phyloP scores from a whole-genome alignment of 2,113 vertebrate species.

The Python bivittatus region DNA sequence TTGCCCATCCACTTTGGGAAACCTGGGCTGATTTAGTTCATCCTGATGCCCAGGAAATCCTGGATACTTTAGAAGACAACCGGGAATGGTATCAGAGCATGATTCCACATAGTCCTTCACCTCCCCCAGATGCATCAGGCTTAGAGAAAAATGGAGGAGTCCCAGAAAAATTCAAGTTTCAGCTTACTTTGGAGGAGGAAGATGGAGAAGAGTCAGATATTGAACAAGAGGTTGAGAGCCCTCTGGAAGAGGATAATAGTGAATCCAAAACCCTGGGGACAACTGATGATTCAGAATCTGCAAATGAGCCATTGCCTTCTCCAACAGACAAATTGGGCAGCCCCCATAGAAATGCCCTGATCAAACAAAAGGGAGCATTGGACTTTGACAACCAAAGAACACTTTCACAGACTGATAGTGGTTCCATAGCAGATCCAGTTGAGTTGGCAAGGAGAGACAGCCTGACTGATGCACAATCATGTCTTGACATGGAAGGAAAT shows the following conservation, averaged over 20 bases:
- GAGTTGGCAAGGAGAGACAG: fast-evolving
- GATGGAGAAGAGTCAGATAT: slow-evolving; percentile 78
- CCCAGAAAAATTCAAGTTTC: slow-evolving; percentile 84
- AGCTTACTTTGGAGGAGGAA: slow-evolving; percentile 84
- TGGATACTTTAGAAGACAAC: slow-evolving; percentile 92
- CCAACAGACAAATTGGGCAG: not conserved
- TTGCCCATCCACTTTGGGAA: slow-evolving; percentile 92
- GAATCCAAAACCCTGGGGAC: slow-evolving; percentile 62
- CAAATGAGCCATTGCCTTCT: not conserved
- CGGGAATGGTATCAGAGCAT: slow-evolving; percentile 94
- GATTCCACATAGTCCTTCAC: slow-evolving; percentile 85
- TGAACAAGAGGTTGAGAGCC: slow-evolving; percentile 66
- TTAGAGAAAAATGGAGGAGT: slow-evolving; percentile 17
- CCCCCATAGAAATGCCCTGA: slow-evolving; percentile 11
- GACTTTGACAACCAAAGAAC: slow-evolving; percentile 28
- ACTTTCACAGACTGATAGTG: fast-evolving
- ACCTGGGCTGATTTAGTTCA: slow-evolving; percentile 92
- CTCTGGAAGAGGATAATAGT: slow-evolving; percentile 73
- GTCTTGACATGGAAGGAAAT: slow-evolving; percentile 54
- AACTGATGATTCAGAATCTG: slow-evolving; percentile 47
- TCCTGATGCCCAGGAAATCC: slow-evolving; percentile 88
- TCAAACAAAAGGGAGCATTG: slow-evolving; percentile 24
- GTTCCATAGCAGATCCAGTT: fast-evolving
- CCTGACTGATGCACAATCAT: slow-evolving; percentile 23
- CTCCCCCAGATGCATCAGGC: slow-evolving; percentile 37